Evolutionary conservation across 1,140 invertebrate species (phyloP).

Genomic region (Temnothorax longispinosus): DNA sequence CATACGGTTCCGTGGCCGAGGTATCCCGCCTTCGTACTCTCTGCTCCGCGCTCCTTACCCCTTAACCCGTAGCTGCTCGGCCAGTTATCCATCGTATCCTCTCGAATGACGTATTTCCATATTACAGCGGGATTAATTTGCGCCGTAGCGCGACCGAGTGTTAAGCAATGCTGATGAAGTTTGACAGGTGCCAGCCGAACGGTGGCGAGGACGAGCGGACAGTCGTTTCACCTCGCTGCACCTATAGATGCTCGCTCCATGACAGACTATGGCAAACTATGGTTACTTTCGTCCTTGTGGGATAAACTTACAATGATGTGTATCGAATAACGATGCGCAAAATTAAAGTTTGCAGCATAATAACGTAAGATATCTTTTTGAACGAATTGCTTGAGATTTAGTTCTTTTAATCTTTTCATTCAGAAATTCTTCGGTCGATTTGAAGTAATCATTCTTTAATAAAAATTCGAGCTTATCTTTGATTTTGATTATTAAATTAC

Average conservation of each 20-base stretch:
- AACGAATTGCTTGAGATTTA: background rate
- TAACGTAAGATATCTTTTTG: background rate
- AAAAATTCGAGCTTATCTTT: background rate
- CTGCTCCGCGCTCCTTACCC: constrained; percentile 60
- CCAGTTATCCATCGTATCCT: constrained; percentile 64
- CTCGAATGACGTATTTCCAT: constrained; percentile 81
- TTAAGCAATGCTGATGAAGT: constrained; percentile 76
- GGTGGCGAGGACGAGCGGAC: constrained; percentile 42
- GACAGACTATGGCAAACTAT: background rate
- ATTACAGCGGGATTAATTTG: constrained; percentile 82
- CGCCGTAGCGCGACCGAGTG: constrained; percentile 54
- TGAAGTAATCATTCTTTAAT: background rate
- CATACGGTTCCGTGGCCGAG: constrained; percentile 71
- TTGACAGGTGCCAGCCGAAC: constrained; percentile 73
- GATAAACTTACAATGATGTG: constrained; percentile 1
- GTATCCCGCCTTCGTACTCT: constrained; percentile 31
- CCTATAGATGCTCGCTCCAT: constrained; percentile 2
- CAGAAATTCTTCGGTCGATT: background rate
- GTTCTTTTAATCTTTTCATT: background rate
- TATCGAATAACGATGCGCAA: background rate
- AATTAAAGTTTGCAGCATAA: background rate
- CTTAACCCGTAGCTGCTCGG: constrained; percentile 34
- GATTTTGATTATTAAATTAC: background rate
- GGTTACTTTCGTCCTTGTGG: background rate
- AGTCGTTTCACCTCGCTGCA: constrained; percentile 39